Evolutionary conservation across 30 jellyfish, hydroid and myxozoan genomes (phyloP), one percentile per base, ranked within the genome.

Genomic region (Nemopilema nomurai): DNA sequence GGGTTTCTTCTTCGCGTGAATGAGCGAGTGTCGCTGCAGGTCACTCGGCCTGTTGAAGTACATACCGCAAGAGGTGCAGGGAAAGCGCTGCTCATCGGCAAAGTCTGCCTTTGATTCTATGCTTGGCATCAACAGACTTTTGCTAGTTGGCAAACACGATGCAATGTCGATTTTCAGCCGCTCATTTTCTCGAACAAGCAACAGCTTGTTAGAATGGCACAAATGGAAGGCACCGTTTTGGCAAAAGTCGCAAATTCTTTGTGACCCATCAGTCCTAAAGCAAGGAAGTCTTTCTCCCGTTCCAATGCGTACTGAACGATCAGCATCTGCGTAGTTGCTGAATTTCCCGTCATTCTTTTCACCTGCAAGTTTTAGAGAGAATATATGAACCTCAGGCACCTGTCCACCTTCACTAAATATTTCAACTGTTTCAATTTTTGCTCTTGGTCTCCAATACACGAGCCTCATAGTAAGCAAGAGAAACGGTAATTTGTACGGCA

Each of bases 1-100:
- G 70, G 96, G 91, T 62, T 87, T 87, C 27, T 77, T 76, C 53
- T 76, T 90, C 13, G 89, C 49, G 31, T 91, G 97, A 27, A 86
- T 84, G 0, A 84, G 75, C 57, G 29, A 70, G 83, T 91, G 97
- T 23, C 94, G 67, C 75, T 91, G 96, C 68, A 84, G 74, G 62
- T 91, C 97, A 27, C 93, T 80, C 28, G 89, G 63, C 24, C 91
- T 30, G 57, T 65, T 81, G 49, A 91, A 91, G 27, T 62, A 71
- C 93, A 86, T 71, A 4, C 52, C 79, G 49, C 97, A 91, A 25
- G 22, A 63, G 32, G 88, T 23, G 86, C 97, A 90, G 30, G n/a
- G 21, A 63, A 62, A 78, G 20, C 25, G 65, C 64, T 90, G 62
- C 28, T 27, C 67, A 9, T 62, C 28, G 8, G 29, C 72, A 8